phyloP scores from a whole-genome alignment of 2,113 vertebrate genomes.

The Silurus asotus region DNA sequence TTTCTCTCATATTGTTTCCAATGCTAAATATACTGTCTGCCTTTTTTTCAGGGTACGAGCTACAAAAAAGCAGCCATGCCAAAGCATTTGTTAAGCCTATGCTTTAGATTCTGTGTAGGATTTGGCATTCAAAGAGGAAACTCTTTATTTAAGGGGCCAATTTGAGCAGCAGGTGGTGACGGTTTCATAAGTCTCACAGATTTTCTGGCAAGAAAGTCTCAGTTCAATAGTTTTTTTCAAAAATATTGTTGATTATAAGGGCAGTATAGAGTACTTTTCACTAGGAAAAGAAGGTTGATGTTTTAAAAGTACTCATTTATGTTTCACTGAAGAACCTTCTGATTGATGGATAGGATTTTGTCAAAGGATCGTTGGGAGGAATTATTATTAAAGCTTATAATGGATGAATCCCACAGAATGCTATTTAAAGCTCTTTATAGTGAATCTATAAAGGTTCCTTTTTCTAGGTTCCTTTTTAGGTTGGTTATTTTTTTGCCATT shows the following conservation, averaged over 20 bases:
- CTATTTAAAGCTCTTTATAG: neutral
- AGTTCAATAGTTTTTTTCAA: neutral
- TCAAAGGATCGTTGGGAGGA: neutral
- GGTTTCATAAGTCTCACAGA: neutral
- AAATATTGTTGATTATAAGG: neutral
- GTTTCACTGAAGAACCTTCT: neutral
- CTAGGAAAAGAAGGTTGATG: neutral
- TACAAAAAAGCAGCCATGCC: conserved; percentile 4
- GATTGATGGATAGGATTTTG: neutral
- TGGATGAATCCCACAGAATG: neutral
- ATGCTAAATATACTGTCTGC: conserved; percentile 4
- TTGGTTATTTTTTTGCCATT: neutral
- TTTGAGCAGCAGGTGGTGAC: conserved; percentile 1
- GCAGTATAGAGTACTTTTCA: neutral
- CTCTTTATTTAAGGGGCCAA: neutral
- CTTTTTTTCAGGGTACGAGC: neutral
- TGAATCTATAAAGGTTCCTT: neutral
- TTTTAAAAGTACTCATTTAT: neutral
- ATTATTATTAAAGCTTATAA: neutral
- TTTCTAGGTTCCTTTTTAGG: neutral
- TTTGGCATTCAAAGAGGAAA: neutral
- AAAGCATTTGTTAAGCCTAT: conserved; percentile 19
- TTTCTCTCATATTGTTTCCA: conserved; percentile 17
- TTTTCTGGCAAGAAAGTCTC: neutral
- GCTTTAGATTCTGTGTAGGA: neutral